A percentile compares a stretch with the other conserved stretches of the same genome.
phyloP scores from a whole-genome alignment of 2,888 invertebrate genomes.

The Drosophila nr. medialis region DNA sequence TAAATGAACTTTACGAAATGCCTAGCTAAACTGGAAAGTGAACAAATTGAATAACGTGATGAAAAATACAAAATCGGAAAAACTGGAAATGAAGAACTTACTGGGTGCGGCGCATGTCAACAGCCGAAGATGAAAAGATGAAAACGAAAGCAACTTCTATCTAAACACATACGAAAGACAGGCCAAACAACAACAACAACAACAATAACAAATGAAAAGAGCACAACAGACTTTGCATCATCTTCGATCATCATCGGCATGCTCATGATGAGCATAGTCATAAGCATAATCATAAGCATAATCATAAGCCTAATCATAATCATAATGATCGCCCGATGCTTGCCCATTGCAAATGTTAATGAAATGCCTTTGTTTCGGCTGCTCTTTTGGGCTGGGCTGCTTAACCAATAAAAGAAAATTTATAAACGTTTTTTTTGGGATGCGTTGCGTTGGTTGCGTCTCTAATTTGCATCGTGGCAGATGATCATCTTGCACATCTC shows the following conservation, averaged over 20 bases:
- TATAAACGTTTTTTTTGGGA: conserved; percentile 15
- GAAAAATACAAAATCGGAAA: conserved; percentile 24
- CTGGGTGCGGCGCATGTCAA: conserved; percentile 31
- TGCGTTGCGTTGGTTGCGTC: conserved; percentile 41
- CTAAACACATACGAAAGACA: background rate
- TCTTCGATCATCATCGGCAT: conserved; percentile 32
- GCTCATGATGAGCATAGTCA: conserved; percentile 17
- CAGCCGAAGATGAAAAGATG: conserved; percentile 19
- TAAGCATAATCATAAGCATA: conserved; percentile 10
- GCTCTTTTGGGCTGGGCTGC: conserved; percentile 10
- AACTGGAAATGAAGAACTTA: conserved; percentile 41
- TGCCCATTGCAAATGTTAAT: conserved; percentile 66
- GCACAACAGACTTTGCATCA: conserved; percentile 45
- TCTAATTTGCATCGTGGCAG: conserved; percentile 52
- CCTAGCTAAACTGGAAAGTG: conserved; percentile 29
- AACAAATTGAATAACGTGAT: conserved; percentile 21
- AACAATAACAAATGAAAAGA: background rate
- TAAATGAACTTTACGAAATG: conserved; percentile 37
- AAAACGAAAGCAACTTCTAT: conserved; percentile 51
- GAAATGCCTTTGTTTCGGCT: conserved; percentile 67
- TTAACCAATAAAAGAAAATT: conserved; percentile 1
- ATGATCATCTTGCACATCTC: conserved; percentile 11
- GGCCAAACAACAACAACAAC: background rate
- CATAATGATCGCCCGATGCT: background rate
- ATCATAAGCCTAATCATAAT: conserved; percentile 15